Evolutionary conservation across 1,140 invertebrate genomes (phyloP).

Genomic region (Penaeus indicus): DNA sequence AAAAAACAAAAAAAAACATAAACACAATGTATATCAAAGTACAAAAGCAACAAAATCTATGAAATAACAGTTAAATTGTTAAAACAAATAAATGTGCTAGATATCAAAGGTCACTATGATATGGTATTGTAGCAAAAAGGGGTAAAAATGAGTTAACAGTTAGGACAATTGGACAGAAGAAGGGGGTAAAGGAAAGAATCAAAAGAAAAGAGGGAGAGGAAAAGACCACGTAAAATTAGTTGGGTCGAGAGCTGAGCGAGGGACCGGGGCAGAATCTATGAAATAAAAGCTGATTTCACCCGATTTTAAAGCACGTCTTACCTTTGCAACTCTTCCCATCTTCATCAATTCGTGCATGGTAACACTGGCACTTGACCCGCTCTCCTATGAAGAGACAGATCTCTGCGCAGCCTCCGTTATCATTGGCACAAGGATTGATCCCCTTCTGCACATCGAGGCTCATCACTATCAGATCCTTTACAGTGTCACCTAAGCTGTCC

Average conservation of each 20-base stretch:
- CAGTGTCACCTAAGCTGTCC: conserved; percentile 77
- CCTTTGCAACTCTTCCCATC: conserved; percentile 77
- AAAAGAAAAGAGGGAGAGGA: no score
- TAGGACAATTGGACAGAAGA: no score
- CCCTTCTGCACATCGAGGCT: conserved; percentile 65
- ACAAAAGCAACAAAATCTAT: neutral
- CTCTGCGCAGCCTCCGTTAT: conserved; percentile 84
- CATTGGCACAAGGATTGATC: conserved; percentile 73
- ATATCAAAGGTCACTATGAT: no score
- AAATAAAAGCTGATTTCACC: neutral
- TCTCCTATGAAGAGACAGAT: conserved; percentile 84
- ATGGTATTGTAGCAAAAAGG: neutral
- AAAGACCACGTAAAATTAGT: no score
- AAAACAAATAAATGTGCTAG: no score
- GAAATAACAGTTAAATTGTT: neutral
- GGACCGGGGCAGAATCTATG: neutral
- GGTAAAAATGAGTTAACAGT: no score
- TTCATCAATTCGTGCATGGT: conserved; percentile 78
- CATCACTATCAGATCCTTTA: conserved; percentile 78
- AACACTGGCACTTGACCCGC: conserved; percentile 79
- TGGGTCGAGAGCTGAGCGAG: neutral
- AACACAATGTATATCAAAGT: neutral
- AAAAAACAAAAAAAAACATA: neutral
- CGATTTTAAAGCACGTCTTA: conserved; percentile 66
- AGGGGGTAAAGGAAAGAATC: no score